Evolutionary conservation across 2,113 vertebrate species (phyloP), one percentile per base, ranked within the genome.

Genomic region (Microcebus griseorufus): DNA sequence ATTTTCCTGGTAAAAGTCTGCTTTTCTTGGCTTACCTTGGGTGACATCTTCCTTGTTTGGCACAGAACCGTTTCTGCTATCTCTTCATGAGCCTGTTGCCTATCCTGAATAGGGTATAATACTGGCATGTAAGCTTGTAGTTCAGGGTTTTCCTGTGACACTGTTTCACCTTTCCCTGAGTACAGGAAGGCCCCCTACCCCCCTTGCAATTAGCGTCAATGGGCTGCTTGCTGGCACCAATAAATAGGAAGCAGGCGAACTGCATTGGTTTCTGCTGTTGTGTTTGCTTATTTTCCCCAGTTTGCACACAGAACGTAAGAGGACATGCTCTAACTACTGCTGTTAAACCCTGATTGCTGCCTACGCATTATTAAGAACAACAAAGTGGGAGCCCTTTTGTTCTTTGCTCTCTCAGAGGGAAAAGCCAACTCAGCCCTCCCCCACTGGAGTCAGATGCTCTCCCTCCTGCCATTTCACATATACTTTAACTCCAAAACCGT

Each of bases 91-190:
- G 92, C 89, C 93, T 80, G 80, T 88, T 98, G 55, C 88, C 80
- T 97, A 94, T 94, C 48, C 4, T 85, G 86, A 92, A 97, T 97
- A 95, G 75, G 96, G 83, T 86, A 87, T 96, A 97, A 98, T 98
- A 98, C 95, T 98, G 97, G 97, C 96, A 88, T n/a, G 42, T 93
- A 80, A 51, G 64, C 58, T 92, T 83, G 34, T 81, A 96, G 95
- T 92, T 97, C 93, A 93, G 97, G 55, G 37, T 95, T 88, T 96
- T 95, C 94, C 95, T 94, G 70, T 79, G 97, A 95, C 9, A 25
- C 80, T 81, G 97, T 97, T 96, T 98, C 96, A 97, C 75, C 90
- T 79, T 97, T 97, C 70, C 18, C 64, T 95, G 91, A 72, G 83
- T 91, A 95, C 13, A 95, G 82, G 51, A 83, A 90, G 84, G 91